Evolutionary conservation across 2,113 vertebrate genomes (phyloP), one percentile per base, ranked within the genome.

Genomic region (Cichladusa arquata): DNA sequence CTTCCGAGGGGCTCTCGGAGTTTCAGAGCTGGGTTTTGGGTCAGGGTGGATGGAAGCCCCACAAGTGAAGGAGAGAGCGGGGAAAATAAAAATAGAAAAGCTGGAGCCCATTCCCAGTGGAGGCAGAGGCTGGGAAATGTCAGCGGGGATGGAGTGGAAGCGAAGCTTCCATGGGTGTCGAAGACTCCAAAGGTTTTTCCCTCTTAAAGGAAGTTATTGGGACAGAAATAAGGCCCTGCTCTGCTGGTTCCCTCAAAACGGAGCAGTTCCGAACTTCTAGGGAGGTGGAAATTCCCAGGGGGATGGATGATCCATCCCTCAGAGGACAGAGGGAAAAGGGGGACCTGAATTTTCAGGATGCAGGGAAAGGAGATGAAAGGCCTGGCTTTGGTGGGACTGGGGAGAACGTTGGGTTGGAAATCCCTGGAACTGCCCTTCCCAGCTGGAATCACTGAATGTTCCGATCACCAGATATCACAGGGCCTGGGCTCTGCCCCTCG

Each of bases 1-100:
- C 87, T 92, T 78, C 77, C 64, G 22, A 79, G 88, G 86, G 81
- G 71, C 80, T 93, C 90, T 83, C 45, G 66, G 94, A 65, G 69
- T 1, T n/a, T 2, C 24, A n/a, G 61, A 34, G 80, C 8, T 50
- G 85, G 90, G 33, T 33, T 87, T 90, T 45, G 86, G 67, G 86
- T 50, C 56, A 3, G 15, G 19, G 19, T 22, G 56, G 54, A 12
- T 56, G 58, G 64, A 58, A 69, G 25, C 38, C 24, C 36, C 19
- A 36, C 28, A n/a, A 87, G 64, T 15, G 11, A 82, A 26, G 85
- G 17, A 45, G 72, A 36, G 14, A 45, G 16, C 4, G 60, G 44
- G 79, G 24, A 23, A 73, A 92, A 67, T 67, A 69, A 72, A 88
- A 94, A 66, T 57, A 13, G 85, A 24, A 76, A 85, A 80, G 38